A percentile compares a stretch with the other conserved stretches of the same genome.
These are phyloP conservation scores for Eleginops maclovinus DNA, from an alignment of 2,113 vertebrate genomes.

Conservation along the genomic window DNA sequence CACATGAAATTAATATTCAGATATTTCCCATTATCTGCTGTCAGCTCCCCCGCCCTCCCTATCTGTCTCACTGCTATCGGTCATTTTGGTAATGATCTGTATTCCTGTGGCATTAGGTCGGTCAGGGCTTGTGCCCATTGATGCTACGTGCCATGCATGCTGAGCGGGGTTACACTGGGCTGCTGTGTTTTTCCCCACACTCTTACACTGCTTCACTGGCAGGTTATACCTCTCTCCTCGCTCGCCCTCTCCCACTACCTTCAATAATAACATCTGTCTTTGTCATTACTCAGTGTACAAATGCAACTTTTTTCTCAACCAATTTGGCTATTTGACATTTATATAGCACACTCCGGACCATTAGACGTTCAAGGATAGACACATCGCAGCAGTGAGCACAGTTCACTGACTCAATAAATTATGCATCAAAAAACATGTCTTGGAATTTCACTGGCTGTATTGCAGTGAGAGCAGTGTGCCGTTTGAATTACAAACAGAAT, in stretches of 20 bases:
- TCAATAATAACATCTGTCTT: slow-evolving; percentile 26
- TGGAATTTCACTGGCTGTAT: slow-evolving; percentile 41
- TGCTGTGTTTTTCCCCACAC: slow-evolving; percentile 51
- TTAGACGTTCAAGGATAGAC: slow-evolving; percentile 62
- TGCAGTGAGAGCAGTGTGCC: slow-evolving; percentile 20
- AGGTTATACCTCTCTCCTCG: slow-evolving; percentile 44
- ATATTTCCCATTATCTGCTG: slow-evolving; percentile 55
- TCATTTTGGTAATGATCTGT: slow-evolving; percentile 75
- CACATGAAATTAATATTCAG: slow-evolving; percentile 74
- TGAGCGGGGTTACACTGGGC: slow-evolving; percentile 61
- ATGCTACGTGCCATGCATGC: slow-evolving; percentile 72
- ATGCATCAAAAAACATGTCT: slow-evolving; percentile 68
- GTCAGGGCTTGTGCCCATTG: slow-evolving; percentile 67
- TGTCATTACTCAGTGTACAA: slow-evolving; percentile 2
- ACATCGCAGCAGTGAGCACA: slow-evolving; percentile 44
- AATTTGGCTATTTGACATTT: slow-evolving; percentile 36
- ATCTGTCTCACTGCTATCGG: slow-evolving; percentile 37
- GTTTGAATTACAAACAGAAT: slow-evolving; percentile 77
- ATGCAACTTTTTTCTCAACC: not conserved
- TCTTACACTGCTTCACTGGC: slow-evolving; percentile 51
- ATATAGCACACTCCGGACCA: slow-evolving; percentile 21
- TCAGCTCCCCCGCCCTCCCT: slow-evolving; percentile 43
- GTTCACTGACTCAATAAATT: slow-evolving; percentile 68
- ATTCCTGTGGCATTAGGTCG: slow-evolving; percentile 75
- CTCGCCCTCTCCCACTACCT: slow-evolving; percentile 2